These are phyloP conservation scores for Cotesia typhae DNA, from an alignment of 1,140 invertebrate species.

Conservation along the genomic window DNA sequence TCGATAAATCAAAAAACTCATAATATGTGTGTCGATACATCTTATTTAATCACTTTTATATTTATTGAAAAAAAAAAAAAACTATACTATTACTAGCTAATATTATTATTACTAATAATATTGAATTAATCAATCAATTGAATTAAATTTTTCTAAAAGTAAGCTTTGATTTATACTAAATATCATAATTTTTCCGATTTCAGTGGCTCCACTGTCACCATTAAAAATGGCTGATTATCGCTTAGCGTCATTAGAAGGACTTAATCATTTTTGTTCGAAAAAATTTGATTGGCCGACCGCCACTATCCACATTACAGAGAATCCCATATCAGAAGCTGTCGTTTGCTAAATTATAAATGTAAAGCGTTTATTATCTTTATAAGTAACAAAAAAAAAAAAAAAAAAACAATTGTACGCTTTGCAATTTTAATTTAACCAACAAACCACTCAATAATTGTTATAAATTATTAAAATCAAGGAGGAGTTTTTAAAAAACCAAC, in stretches of 20 bases:
- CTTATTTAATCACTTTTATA: no score
- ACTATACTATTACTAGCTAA: constrained; percentile 22
- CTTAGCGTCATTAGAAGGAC: constrained; percentile 68
- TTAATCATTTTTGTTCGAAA: constrained; percentile 67
- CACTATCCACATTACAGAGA: constrained; percentile 80
- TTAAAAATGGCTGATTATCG: constrained; percentile 74
- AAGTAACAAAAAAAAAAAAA: background rate
- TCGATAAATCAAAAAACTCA: background rate
- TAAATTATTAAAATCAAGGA: background rate
- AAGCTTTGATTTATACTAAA: background rate
- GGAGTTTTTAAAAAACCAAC: no score
- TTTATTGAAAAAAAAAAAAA: background rate
- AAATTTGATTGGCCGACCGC: constrained; percentile 69
- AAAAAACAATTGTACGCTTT: background rate
- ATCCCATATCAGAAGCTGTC: constrained; percentile 79
- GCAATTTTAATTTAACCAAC: background rate
- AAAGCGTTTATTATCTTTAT: no score
- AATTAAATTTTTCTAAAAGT: no score
- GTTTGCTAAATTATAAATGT: constrained; percentile 70
- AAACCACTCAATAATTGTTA: no score
- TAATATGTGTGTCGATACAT: background rate
- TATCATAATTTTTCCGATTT: constrained; percentile 53
- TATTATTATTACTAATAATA: no score
- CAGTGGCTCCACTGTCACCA: constrained; percentile 76
- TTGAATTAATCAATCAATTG: no score